Evolutionary conservation across 1,140 invertebrate genomes (phyloP), one percentile per base, ranked within the genome.

Genomic region (Chymomyza costata): DNA sequence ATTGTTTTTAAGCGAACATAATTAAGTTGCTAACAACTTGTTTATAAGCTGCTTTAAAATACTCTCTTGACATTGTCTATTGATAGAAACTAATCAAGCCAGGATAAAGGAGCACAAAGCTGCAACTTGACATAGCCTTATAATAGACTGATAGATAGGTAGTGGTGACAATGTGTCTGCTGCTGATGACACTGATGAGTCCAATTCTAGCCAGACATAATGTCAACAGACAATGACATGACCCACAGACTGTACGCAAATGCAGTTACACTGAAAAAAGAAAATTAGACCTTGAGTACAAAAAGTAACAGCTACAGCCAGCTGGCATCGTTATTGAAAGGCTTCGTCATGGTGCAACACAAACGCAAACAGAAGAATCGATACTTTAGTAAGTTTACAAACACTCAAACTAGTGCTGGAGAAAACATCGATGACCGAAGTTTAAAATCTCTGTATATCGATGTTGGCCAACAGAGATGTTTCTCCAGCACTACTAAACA

Each of bases 41-140:
- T 13, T 6, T 6, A 6, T 10, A 5, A 6, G 5, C 10, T 28
- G 10, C 10, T 10, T 28, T 28, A 28, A 5, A 10, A 6, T 28
- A 28, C n/a, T 34, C 3, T 14, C 32, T 13, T 13, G 3, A n/a
- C 13, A n/a, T 34, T 14, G 13, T 34, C 13, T 34, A 6, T 3
- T 3, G 13, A n/a, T 34, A n/a, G 37, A 54, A 53, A 44, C 37
- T 35, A 56, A 80, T 80, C 48, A 64, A 43, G 44, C 34, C n/a
- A 38, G 50, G 30, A 67, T 62, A 76, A 71, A 52, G 15, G 6
- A 3, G 25, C 3, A 18, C 21, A 8, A 6, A 30, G 7, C 15
- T 48, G 40, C 34, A 16, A 34, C 21, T 21, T 40, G 10, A 21
- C 38, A 1, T 14, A n/a, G n/a, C n/a, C n/a, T n/a, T n/a, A n/a